These are phyloP conservation scores for Bicyclus anynana DNA, from an alignment of 1,140 invertebrate genomes.

Conservation along the genomic window DNA sequence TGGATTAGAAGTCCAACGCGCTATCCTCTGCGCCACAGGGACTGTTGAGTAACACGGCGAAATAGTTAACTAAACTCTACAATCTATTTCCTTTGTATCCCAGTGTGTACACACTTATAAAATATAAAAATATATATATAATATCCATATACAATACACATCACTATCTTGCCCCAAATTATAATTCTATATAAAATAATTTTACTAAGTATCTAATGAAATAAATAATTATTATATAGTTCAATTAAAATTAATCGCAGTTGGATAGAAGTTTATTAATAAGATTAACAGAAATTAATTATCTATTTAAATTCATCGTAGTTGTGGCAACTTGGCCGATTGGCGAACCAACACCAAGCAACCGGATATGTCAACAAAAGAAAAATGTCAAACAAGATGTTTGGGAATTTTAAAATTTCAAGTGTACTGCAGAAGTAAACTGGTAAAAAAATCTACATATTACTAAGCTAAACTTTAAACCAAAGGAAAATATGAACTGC, in stretches of 20 bases:
- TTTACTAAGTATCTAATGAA: neutral
- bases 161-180: too few species aligned
- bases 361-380: constrained; percentile 55
- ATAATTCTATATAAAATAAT: neutral
- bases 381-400: constrained; percentile 43
- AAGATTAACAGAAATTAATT: too few species aligned
- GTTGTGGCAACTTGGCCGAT: too few species aligned
- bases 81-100: neutral
- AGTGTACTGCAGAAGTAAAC: constrained; percentile 13
- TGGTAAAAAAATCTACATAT: neutral
- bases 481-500: constrained; percentile 25
- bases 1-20: constrained; percentile 61
- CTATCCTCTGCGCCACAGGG: constrained; percentile 72
- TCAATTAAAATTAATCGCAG: neutral
- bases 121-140: too few species aligned
- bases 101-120: too few species aligned
- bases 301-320: too few species aligned
- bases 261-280: neutral
- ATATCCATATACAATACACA: too few species aligned
- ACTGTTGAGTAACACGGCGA: constrained; percentile 32
- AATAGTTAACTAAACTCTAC: neutral
- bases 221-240: too few species aligned
- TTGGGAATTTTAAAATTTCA: constrained; percentile 57
- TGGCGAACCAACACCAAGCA: too few species aligned
- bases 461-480: neutral